phyloP scores from a whole-genome alignment of 1,140 invertebrate genomes.

The Thaumetopoea pityocampa region DNA sequence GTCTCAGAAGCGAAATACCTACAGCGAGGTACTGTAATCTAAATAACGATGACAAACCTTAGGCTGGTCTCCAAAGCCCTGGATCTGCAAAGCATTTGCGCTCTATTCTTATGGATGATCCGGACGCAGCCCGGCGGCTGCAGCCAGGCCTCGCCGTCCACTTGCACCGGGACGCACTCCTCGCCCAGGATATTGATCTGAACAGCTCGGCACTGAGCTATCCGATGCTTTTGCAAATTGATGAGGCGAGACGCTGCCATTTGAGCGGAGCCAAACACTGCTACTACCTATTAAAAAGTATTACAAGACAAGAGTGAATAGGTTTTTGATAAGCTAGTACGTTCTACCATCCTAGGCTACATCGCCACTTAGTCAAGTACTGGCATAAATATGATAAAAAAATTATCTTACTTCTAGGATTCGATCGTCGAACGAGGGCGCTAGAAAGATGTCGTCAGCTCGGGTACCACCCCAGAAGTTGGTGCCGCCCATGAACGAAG shows the following conservation, averaged over 20 bases:
- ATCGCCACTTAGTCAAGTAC: too few species aligned
- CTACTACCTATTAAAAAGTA: conserved; percentile 90
- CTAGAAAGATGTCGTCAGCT: conserved; percentile 90
- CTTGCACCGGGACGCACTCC: conserved; percentile 93
- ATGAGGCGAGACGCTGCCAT: conserved; percentile 97
- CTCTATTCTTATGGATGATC: conserved; percentile 97
- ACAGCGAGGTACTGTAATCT: too few species aligned
- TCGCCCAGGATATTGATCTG: conserved; percentile 96
- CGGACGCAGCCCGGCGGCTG: conserved; percentile 96
- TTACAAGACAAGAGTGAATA: too few species aligned
- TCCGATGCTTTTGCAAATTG: conserved; percentile 96
- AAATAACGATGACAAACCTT: too few species aligned
- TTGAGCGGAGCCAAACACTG: conserved; percentile 97
- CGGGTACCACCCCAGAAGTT: conserved; percentile 98
- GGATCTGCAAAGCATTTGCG: conserved; percentile 96
- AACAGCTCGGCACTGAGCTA: conserved; percentile 96
- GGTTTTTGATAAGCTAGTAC: too few species aligned
- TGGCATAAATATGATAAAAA: too few species aligned
- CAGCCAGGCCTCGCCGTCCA: conserved; percentile 99
- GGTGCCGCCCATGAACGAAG: conserved; percentile 98
- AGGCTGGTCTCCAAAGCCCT: conserved; percentile 92
- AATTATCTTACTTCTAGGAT: conserved; percentile 88
- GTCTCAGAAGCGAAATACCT: too few species aligned
- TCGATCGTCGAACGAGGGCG: conserved; percentile 94
- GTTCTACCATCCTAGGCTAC: too few species aligned